These are phyloP conservation scores for Biston betularia DNA, from an alignment of 2,888 invertebrate genomes.

Conservation along the genomic window DNA sequence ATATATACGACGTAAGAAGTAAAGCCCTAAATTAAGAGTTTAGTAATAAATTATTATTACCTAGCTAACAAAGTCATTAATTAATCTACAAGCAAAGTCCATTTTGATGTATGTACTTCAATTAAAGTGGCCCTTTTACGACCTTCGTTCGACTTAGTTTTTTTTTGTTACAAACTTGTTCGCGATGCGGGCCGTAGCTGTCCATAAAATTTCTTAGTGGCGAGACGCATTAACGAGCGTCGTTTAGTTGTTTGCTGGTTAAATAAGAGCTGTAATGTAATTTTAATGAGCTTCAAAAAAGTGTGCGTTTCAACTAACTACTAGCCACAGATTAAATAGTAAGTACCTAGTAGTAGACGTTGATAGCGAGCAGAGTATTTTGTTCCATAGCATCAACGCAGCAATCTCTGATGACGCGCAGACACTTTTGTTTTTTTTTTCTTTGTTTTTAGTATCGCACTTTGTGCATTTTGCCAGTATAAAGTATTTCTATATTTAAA, in stretches of 20 bases:
- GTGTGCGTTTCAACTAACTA: constrained; percentile 62
- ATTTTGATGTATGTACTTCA: constrained; percentile 21
- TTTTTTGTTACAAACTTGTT: constrained; percentile 34
- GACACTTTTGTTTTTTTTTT: no score
- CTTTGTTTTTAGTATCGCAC: no score
- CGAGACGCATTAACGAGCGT: constrained; percentile 78
- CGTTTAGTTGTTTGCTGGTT: constrained; percentile 84
- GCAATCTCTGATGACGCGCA: constrained; percentile 8
- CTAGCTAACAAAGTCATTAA: constrained; percentile 15
- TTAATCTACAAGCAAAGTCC: constrained; percentile 20
- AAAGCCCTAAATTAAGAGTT: no score
- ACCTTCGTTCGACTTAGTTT: constrained; percentile 19
- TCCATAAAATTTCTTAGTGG: constrained; percentile 75
- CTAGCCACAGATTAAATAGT: no score
- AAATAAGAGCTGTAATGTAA: constrained; percentile 83
- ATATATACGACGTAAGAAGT: no score
- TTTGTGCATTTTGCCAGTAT: no score
- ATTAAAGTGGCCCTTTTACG: constrained; percentile 30
- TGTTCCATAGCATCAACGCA: constrained; percentile 49
- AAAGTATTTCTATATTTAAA: no score
- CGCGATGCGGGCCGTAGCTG: constrained; percentile 53
- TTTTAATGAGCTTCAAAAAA: constrained; percentile 84
- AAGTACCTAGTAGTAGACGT: not conserved
- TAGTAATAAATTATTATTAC: not conserved
- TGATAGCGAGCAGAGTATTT: constrained; percentile 8